These are phyloP conservation scores for Sciurus niger DNA, from an alignment of 2,113 vertebrate genomes.

Conservation along the genomic window DNA sequence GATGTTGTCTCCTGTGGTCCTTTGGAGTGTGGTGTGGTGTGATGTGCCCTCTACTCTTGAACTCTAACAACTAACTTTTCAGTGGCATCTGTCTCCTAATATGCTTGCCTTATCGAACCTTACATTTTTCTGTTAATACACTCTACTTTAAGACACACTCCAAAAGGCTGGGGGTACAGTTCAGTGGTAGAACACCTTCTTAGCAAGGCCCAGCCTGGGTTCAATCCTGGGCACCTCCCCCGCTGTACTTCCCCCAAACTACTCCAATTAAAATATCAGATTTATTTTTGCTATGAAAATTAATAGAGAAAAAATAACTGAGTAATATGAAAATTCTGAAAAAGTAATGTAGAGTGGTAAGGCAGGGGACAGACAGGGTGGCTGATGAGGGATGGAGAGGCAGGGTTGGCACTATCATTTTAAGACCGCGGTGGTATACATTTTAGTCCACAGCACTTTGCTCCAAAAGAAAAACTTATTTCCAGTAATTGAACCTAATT, in stretches of 20 bases:
- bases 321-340: not conserved
- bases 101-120: not conserved
- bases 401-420: not conserved
- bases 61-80: not conserved
- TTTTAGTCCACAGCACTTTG: not conserved
- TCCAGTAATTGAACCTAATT: constrained; percentile 26
- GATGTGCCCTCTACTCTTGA: not conserved
- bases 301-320: constrained; percentile 16
- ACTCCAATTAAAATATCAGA: not conserved
- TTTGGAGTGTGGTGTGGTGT: not conserved
- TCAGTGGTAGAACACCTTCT: not conserved
- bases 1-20: not conserved
- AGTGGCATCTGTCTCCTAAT: not conserved
- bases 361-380: not conserved
- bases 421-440: not conserved
- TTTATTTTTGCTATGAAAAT: not conserved
- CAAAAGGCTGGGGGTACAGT: too few relatives aligned
- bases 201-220: not conserved
- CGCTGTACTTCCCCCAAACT: not conserved
- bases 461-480: constrained; percentile 4
- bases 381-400: too few relatives aligned
- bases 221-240: not conserved
- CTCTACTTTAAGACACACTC: not conserved
- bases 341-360: too few relatives aligned
- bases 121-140: not conserved